A percentile compares a stretch with the other conserved stretches of the same genome.
These are phyloP conservation scores for Ctenosaura bakeri DNA, from an alignment of 2,797 vertebrate genomes.

Conservation along the genomic window DNA sequence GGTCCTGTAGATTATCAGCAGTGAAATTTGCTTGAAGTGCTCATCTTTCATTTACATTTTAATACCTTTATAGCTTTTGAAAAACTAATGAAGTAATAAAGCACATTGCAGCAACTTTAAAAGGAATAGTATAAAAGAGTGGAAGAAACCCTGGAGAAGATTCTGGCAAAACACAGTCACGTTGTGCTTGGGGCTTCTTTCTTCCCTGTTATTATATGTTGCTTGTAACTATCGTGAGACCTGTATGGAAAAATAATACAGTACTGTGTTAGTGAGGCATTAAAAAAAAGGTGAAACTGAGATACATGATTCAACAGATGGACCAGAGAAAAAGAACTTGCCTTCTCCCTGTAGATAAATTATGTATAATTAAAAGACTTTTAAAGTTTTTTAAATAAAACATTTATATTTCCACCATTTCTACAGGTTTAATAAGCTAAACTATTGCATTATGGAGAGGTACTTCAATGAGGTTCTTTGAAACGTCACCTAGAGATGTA, in stretches of 20 bases:
- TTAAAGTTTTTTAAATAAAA: neutral
- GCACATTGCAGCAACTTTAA: neutral
- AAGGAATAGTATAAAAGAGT: slow-evolving; percentile 3
- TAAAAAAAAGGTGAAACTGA: slow-evolving; percentile 21
- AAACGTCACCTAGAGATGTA: neutral
- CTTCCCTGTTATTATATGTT: neutral
- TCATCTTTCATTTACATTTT: slow-evolving; percentile 38
- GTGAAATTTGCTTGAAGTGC: slow-evolving; percentile 11
- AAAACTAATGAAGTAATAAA: slow-evolving; percentile 33
- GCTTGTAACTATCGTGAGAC: neutral
- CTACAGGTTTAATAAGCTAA: neutral
- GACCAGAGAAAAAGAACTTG: neutral
- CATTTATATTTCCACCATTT: slow-evolving; percentile 7
- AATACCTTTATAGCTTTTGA: slow-evolving; percentile 29
- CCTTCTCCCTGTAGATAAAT: neutral
- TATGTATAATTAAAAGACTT: slow-evolving; percentile 23
- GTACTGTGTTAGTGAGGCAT: neutral
- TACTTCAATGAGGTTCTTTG: neutral
- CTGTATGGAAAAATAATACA: slow-evolving; percentile 7
- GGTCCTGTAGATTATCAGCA: neutral
- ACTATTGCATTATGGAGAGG: slow-evolving; percentile 19
- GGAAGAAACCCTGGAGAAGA: slow-evolving; percentile 5
- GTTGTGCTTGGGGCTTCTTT: neutral
- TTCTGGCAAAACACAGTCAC: neutral
- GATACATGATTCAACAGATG: slow-evolving; percentile 18